Conservation (phyloP, 2,797 vertebrate genomes). For the Pseudochirops cupreus region DNA sequence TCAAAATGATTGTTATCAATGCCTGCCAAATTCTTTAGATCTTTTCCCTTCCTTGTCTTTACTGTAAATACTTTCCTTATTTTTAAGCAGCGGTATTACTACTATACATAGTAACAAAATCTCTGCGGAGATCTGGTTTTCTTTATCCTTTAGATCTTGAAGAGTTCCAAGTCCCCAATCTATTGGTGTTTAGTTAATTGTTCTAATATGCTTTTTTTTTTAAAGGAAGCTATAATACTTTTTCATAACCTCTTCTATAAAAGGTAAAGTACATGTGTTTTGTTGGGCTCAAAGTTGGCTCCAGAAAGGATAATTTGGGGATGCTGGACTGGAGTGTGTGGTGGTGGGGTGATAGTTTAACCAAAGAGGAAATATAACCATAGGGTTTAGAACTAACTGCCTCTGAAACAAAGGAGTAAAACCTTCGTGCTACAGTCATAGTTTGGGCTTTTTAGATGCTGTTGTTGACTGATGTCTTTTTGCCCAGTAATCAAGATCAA, state of each 20-base stretch:
- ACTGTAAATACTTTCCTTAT: constrained; percentile 76
- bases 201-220: constrained; percentile 67
- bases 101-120: constrained; percentile 63
- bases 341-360: background rate
- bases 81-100: constrained; percentile 60
- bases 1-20: constrained; percentile 80
- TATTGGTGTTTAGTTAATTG: constrained; percentile 69
- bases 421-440: background rate
- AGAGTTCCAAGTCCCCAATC: constrained; percentile 69
- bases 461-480: background rate
- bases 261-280: background rate
- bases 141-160: constrained; percentile 69
- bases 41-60: constrained; percentile 18
- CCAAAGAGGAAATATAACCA: constrained; percentile 4
- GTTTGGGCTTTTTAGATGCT: background rate
- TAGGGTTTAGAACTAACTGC: constrained; percentile 7
- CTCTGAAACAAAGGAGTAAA: background rate
- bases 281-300: constrained; percentile 39
- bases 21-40: constrained; percentile 77
- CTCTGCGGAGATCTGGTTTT: constrained; percentile 74
- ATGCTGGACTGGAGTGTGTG: constrained; percentile 6
- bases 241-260: constrained; percentile 40
- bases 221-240: background rate
- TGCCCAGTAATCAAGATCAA: background rate
- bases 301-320: background rate